phyloP scores from a whole-genome alignment of 2,113 vertebrate genomes.

The Heteronetta atricapilla region DNA sequence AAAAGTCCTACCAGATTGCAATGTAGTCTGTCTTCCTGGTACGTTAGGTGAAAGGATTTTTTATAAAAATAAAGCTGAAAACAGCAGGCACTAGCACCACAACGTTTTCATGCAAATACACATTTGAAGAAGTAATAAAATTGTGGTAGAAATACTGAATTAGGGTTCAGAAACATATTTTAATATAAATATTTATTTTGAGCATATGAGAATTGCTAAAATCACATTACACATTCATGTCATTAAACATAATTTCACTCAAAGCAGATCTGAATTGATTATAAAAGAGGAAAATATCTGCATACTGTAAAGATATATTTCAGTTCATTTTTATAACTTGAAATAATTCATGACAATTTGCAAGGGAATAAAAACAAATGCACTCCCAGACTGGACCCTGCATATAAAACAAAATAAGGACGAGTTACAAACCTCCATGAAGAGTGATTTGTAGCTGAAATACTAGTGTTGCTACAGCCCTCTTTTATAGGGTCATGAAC shows the following conservation, averaged over 20 bases:
- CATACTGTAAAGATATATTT: not conserved
- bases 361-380: constrained; percentile 18
- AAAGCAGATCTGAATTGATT: not conserved
- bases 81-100: not conserved
- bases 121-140: not conserved
- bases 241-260: not conserved
- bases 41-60: not conserved
- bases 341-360: constrained; percentile 15
- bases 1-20: not conserved
- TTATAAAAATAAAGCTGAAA: not conserved
- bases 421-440: not conserved
- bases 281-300: not conserved
- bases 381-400: not conserved
- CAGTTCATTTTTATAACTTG: not conserved
- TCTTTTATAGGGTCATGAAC: constrained; percentile 3
- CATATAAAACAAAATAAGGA: not conserved
- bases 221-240: not conserved
- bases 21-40: not conserved
- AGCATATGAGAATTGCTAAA: not conserved
- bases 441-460: constrained; percentile 24
- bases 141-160: not conserved
- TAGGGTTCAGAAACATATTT: not conserved
- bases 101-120: not conserved
- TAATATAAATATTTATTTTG: not conserved
- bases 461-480: not conserved